Conservation (phyloP, 2,888 invertebrate species). For the Acleris cristana region DNA sequence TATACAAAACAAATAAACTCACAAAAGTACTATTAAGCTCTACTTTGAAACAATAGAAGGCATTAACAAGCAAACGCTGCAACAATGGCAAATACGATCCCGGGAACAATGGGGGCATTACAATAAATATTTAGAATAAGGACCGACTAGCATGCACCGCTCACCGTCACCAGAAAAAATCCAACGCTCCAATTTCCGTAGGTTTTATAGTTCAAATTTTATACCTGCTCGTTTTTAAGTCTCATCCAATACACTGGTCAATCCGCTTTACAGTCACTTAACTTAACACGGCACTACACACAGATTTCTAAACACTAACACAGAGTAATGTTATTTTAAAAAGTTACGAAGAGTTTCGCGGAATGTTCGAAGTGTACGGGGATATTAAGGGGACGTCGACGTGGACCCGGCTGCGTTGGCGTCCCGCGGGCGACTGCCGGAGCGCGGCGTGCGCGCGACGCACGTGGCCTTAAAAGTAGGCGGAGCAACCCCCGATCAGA, state of each 20-base stretch:
- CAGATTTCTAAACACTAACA: conserved; percentile 5
- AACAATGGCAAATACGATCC: conserved; percentile 43
- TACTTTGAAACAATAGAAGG: conserved; percentile 39
- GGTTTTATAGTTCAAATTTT: conserved; percentile 43
- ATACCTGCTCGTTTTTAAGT: conserved; percentile 38
- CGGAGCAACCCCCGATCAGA: conserved; percentile 56
- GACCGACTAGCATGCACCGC: conserved; percentile 47
- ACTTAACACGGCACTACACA: conserved; percentile 26
- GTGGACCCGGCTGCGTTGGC: background rate
- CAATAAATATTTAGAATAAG: conserved; percentile 66
- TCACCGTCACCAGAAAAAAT: conserved; percentile 24
- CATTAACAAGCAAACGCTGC: conserved; percentile 54
- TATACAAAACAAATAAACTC: conserved; percentile 32
- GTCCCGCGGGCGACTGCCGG: conserved; percentile 59
- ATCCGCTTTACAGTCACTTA: conserved; percentile 43
- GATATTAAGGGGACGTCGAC: background rate
- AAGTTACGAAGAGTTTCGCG: conserved; percentile 29
- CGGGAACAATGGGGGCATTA: conserved; percentile 64
- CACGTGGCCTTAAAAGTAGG: conserved; percentile 75
- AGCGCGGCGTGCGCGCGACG: conserved; percentile 72
- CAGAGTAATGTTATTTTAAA: too few species aligned
- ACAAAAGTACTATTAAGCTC: conserved; percentile 37
- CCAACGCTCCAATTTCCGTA: conserved; percentile 18
- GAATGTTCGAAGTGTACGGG: conserved; percentile 21
- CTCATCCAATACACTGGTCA: conserved; percentile 42